phyloP scores from a whole-genome alignment of 2,797 vertebrate genomes.

The Anableps anableps region DNA sequence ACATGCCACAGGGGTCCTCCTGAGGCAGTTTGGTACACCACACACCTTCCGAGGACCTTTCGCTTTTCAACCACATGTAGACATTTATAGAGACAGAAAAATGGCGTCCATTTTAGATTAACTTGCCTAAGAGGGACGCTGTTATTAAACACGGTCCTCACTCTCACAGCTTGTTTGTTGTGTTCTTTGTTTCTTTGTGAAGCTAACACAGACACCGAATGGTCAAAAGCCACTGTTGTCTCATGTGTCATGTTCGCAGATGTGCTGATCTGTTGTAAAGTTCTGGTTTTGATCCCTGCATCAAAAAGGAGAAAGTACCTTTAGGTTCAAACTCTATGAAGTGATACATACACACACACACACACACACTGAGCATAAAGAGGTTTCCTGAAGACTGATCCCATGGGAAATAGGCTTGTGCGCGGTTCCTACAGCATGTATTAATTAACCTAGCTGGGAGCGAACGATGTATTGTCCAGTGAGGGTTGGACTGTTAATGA shows the following conservation, averaged over 20 bases:
- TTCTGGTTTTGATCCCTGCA: slow-evolving; percentile 21
- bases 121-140: not conserved
- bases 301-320: slow-evolving; percentile 17
- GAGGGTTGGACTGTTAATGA: slow-evolving; percentile 59
- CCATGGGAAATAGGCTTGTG: slow-evolving; percentile 55
- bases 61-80: not conserved
- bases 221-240: slow-evolving; percentile 6
- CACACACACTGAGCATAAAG: slow-evolving; percentile 17
- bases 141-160: not conserved
- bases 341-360: slow-evolving; percentile 13
- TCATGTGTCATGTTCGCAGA: slow-evolving; percentile 19
- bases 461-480: slow-evolving; percentile 60
- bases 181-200: slow-evolving; percentile 2
- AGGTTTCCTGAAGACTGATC: slow-evolving; percentile 45
- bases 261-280: slow-evolving; percentile 17
- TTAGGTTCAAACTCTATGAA: slow-evolving; percentile 1
- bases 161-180: not conserved
- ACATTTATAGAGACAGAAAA: not conserved
- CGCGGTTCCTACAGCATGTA: slow-evolving; percentile 44
- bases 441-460: slow-evolving; percentile 62
- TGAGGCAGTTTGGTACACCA: too few relatives aligned
- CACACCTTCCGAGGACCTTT: not conserved
- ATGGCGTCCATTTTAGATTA: not conserved
- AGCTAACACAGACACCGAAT: not conserved
- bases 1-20: not conserved